Base-by-base conservation (phyloP, 2,888 invertebrate genomes). In the Taenaris catops region DNA sequence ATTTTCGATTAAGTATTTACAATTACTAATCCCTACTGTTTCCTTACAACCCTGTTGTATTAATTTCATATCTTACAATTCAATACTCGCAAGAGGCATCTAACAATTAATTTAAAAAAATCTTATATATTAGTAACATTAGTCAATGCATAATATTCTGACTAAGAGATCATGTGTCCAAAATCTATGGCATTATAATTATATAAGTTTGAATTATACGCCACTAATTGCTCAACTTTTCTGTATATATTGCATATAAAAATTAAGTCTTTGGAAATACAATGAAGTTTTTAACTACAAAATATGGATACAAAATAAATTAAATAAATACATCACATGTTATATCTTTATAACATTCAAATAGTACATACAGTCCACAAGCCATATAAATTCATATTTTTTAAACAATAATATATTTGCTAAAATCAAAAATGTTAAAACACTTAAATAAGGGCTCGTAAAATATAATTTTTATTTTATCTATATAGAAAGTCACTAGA, bases 41-140 rank as follows among this genome's bases (percentile, higher is more conserved):
- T 53, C 44, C 57, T 55, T 66, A 72, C 57, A 74, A 78, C 78
- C 76, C 75, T 78, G 76, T 75, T 61, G 62, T 36, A 62, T 38
- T 29, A 21, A 23, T 8, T 34, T 29, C 25, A 20, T 23, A 18
- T 27, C 18, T 14, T 36, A 33, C 38, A 38, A 33, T 26, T 32
- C 8, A 25, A 16, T 19, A 8, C 24, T 29, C 12, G 8, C 8
- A 25, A n/a, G n/a, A 35, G 8, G 4, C n/a, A 29, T 25, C 39
- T 45, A 33, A 40, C 48, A 50, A 8, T 29, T 29, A 40, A 23
- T 12, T n/a, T n/a, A 27, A 33, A 5, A n/a, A 5, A 19, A 9
- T 25, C 17, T 4, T 25, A 5, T 24, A n/a, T n/a, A n/a, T 12
- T 17, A 35, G 31, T 18, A 33, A 12, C 20, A 33, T 16, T 26